Conservation (phyloP, 2,113 vertebrate genomes). For the Antechinus flavipes region DNA sequence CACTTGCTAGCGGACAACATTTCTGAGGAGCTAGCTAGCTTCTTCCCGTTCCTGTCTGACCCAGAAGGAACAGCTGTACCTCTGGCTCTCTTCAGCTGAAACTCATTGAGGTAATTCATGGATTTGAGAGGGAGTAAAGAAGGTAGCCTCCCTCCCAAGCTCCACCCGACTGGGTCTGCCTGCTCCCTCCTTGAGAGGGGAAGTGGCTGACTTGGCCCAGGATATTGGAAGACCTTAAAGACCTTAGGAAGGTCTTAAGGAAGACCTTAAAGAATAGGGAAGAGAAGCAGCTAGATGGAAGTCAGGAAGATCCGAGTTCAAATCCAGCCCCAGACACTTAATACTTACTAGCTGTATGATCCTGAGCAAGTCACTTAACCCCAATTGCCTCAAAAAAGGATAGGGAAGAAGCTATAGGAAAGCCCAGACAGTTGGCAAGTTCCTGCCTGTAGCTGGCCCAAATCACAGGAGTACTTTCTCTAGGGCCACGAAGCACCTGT, state of each 20-base stretch:
- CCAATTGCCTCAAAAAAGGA: not conserved
- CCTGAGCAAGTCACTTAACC: too few relatives aligned
- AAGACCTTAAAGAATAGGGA: not conserved
- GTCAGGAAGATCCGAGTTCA: too few relatives aligned
- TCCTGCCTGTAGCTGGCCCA: constrained; percentile 10
- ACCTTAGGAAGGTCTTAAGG: not conserved
- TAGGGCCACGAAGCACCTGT: constrained; percentile 8
- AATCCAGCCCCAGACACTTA: too few relatives aligned
- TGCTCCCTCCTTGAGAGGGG: not conserved
- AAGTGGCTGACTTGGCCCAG: not conserved
- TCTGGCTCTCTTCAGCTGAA: not conserved
- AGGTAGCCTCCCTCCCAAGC: not conserved
- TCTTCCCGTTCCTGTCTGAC: not conserved
- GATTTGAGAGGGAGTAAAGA: not conserved
- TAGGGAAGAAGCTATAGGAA: not conserved
- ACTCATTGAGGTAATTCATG: not conserved
- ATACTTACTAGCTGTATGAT: too few relatives aligned
- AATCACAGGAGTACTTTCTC: constrained; percentile 25
- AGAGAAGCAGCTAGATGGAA: not conserved
- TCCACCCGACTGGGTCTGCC: not conserved
- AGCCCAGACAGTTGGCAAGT: not conserved
- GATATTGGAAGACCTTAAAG: not conserved
- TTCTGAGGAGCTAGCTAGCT: not conserved
- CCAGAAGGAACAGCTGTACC: not conserved
- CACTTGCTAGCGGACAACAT: too few relatives aligned